Evolutionary conservation across 2,113 vertebrate genomes (phyloP).

Genomic region (Coregonus clupeaformis): DNA sequence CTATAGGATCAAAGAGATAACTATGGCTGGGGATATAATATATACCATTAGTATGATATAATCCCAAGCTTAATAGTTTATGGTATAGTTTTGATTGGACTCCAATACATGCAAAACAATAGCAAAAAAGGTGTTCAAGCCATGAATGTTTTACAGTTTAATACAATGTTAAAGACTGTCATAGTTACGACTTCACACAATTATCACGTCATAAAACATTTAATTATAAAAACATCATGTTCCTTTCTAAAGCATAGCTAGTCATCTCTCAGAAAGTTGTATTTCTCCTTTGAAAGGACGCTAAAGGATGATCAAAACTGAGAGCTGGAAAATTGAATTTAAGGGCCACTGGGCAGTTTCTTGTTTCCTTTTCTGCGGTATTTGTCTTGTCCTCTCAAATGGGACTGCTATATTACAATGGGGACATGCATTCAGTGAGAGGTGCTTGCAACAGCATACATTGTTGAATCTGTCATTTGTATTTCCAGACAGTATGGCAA

Average conservation of each 20-base stretch:
- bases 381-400: not conserved
- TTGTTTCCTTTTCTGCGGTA: not conserved
- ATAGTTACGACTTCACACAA: not conserved
- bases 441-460: not conserved
- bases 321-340: not conserved
- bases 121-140: not conserved
- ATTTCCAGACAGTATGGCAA: not conserved
- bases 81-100: too few species aligned
- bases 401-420: not conserved
- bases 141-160: not conserved
- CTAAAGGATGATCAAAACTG: slow-evolving; percentile 1
- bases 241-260: not conserved
- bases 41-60: not conserved
- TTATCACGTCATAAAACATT: not conserved
- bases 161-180: not conserved
- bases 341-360: slow-evolving; percentile 1
- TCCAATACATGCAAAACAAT: not conserved
- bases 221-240: not conserved
- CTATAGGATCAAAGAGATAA: not conserved
- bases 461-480: not conserved
- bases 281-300: not conserved
- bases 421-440: not conserved
- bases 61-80: not conserved
- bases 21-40: not conserved
- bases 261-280: not conserved